These are phyloP conservation scores for Macaria notata DNA, from an alignment of 2,888 invertebrate genomes.

Conservation along the genomic window DNA sequence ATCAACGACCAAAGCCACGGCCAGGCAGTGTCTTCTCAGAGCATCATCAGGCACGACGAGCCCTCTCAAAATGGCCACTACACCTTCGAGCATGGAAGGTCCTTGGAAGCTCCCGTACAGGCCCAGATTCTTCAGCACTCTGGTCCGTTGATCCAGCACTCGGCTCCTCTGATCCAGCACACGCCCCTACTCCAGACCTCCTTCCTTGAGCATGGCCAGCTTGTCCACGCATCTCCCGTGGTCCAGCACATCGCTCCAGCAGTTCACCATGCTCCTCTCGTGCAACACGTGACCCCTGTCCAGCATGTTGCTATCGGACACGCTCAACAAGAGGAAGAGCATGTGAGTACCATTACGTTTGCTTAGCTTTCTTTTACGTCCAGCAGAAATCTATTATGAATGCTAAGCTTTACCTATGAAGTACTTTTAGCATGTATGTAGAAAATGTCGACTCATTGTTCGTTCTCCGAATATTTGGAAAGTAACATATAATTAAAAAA, in stretches of 20 bases:
- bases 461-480: no score
- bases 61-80: slow-evolving; percentile 48
- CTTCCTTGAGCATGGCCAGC: slow-evolving; percentile 40
- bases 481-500: no score
- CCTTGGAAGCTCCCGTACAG: slow-evolving; percentile 37
- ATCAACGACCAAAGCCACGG: slow-evolving; percentile 58
- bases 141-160: slow-evolving; percentile 22
- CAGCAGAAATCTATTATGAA: no score
- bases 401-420: no score
- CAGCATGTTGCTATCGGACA: slow-evolving; percentile 46
- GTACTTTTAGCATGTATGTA: no score
- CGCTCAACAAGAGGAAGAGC: slow-evolving; percentile 51
- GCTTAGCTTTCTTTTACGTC: no score
- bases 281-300: slow-evolving; percentile 41
- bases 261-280: slow-evolving; percentile 40
- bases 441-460: no score
- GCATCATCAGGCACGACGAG: slow-evolving; percentile 68
- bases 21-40: slow-evolving; percentile 70
- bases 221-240: slow-evolving; percentile 43
- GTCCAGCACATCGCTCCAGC: slow-evolving; percentile 48
- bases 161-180: slow-evolving; percentile 24
- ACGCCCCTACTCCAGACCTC: slow-evolving; percentile 34
- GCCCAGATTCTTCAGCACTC: slow-evolving; percentile 31
- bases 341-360: slow-evolving; percentile 48
- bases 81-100: slow-evolving; percentile 40